phyloP scores from a whole-genome alignment of 2,888 invertebrate genomes.

The Melinaea marsaeus region DNA sequence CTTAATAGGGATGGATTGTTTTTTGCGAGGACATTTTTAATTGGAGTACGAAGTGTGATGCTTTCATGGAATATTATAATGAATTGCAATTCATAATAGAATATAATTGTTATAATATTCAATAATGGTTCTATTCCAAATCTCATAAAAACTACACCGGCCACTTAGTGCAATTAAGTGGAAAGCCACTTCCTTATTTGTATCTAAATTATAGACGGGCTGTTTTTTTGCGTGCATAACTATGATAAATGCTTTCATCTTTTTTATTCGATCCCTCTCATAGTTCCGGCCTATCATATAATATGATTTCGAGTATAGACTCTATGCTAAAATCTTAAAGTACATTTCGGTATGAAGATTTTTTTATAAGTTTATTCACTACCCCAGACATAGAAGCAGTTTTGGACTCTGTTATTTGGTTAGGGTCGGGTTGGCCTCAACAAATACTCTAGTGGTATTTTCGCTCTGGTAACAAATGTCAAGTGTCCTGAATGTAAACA shows the following conservation, averaged over 20 bases:
- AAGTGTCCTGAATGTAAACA: constrained; percentile 25
- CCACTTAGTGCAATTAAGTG: background rate
- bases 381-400: constrained; percentile 25
- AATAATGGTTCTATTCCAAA: no score
- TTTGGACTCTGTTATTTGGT: constrained; percentile 34
- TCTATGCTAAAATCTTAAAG: constrained; percentile 10
- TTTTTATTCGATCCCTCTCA: constrained; percentile 21
- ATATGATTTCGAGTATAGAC: constrained; percentile 11
- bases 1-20: constrained; percentile 1
- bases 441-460: constrained; percentile 34
- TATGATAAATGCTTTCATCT: constrained; percentile 23
- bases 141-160: background rate
- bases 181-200: constrained; percentile 8
- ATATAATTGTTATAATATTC: no score
- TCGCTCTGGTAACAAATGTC: constrained; percentile 31
- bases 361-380: constrained; percentile 23
- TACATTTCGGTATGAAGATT: constrained; percentile 13
- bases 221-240: constrained; percentile 24
- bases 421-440: constrained; percentile 34
- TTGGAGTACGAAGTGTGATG: background rate
- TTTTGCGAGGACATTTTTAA: background rate
- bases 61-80: no score
- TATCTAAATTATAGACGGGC: constrained; percentile 20
- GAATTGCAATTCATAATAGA: no score
- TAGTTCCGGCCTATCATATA: constrained; percentile 10